Percentiles rank a stretch among this genome's conserved stretches.
These are phyloP conservation scores for Sminthurinus aureus DNA, from an alignment of 2,888 invertebrate genomes.

Conservation along the genomic window DNA sequence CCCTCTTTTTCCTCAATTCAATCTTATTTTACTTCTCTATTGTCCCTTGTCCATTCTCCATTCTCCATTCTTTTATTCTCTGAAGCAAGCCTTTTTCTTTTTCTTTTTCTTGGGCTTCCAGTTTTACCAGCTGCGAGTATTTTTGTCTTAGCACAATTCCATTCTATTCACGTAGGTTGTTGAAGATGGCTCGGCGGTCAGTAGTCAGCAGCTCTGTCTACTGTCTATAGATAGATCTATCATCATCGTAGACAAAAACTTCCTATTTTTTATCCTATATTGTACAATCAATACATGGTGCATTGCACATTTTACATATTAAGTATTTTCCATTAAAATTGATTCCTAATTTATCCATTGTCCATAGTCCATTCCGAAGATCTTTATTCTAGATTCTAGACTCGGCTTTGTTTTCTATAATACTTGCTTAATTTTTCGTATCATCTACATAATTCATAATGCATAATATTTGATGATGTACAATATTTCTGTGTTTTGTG, in stretches of 20 bases:
- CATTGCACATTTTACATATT: too few relatives aligned
- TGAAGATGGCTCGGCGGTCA: too few relatives aligned
- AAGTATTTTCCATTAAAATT: background rate
- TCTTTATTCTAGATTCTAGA: too few relatives aligned
- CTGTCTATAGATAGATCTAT: too few relatives aligned
- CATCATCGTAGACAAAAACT: too few relatives aligned
- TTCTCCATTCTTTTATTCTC: background rate
- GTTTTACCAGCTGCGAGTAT: background rate
- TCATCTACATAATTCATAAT: too few relatives aligned
- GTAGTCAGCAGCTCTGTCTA: too few relatives aligned
- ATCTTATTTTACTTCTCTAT: background rate
- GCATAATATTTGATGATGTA: too few relatives aligned
- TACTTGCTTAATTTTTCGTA: background rate
- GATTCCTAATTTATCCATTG: background rate
- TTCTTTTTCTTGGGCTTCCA: background rate
- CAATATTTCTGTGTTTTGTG: background rate
- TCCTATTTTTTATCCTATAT: too few relatives aligned
- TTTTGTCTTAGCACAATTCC: background rate
- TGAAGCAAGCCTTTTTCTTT: background rate
- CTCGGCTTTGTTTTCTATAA: background rate
- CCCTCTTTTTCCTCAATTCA: background rate
- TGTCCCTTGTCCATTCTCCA: background rate
- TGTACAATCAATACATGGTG: too few relatives aligned
- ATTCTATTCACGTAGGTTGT: background rate
- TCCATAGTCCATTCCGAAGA: too few relatives aligned